Conservation (phyloP, 2,888 invertebrate genomes). For the Scaptomyza flava region DNA sequence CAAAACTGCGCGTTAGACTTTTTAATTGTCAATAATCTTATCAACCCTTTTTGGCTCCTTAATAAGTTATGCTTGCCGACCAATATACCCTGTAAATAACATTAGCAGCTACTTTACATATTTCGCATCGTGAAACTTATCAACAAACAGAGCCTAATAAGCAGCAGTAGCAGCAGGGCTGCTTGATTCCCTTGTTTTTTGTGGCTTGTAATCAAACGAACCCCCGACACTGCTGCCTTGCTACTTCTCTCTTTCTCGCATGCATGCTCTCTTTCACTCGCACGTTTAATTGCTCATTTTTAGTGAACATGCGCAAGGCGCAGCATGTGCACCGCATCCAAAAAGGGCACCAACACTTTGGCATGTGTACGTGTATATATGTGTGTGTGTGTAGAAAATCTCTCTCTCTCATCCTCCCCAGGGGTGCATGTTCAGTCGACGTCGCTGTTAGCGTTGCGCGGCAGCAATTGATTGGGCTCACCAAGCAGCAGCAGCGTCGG, state of each 20-base stretch:
- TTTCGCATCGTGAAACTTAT: neutral
- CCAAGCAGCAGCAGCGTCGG: conserved; percentile 24
- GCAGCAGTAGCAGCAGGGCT: conserved; percentile 27
- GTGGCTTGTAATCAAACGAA: neutral
- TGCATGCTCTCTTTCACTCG: conserved; percentile 13
- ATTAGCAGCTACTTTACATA: neutral
- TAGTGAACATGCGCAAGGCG: conserved; percentile 76
- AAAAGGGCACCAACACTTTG: conserved; percentile 46
- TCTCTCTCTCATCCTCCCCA: conserved; percentile 42
- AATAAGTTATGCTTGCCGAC: too few species aligned
- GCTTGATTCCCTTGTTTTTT: neutral
- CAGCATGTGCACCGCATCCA: conserved; percentile 59
- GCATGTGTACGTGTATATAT: neutral
- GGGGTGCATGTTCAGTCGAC: conserved; percentile 41
- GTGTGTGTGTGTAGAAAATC: conserved; percentile 13
- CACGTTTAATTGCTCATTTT: conserved; percentile 67
- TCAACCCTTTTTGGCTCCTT: too few species aligned
- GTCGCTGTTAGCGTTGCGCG: conserved; percentile 60
- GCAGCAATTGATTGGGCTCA: conserved; percentile 77
- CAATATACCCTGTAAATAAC: neutral
- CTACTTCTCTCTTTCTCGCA: conserved; percentile 11
- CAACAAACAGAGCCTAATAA: conserved; percentile 46
- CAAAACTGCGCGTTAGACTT: too few species aligned
- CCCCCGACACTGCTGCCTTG: neutral
- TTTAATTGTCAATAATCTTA: too few species aligned